These are phyloP conservation scores for Micrasema minimum DNA, from an alignment of 1,140 invertebrate genomes.

Conservation along the genomic window DNA sequence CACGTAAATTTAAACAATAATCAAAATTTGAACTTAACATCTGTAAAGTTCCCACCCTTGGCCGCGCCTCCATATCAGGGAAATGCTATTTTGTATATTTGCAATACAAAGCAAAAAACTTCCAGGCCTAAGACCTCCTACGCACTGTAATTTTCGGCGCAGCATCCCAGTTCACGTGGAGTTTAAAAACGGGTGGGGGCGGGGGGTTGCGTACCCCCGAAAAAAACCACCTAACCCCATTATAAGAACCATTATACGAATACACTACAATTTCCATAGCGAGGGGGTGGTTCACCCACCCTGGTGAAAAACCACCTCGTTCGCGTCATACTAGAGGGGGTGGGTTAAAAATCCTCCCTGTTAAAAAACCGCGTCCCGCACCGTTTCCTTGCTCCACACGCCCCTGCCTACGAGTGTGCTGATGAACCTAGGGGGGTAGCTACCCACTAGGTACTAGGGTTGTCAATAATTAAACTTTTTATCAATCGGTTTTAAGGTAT, in stretches of 20 bases:
- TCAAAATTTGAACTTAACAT: no score
- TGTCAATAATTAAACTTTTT: no score
- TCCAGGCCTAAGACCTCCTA: slow-evolving; percentile 44
- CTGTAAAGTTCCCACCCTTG: background rate
- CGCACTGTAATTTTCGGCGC: slow-evolving; percentile 50
- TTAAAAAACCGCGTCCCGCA: slow-evolving; percentile 43
- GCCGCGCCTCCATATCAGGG: slow-evolving; percentile 43
- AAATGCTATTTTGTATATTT: slow-evolving; percentile 53
- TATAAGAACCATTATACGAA: slow-evolving; percentile 53
- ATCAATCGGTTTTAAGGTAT: no score
- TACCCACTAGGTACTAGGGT: background rate
- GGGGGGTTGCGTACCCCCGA: slow-evolving; percentile 27
- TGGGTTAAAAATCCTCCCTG: slow-evolving; percentile 46
- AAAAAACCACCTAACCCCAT: slow-evolving; percentile 54
- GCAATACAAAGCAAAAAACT: slow-evolving; percentile 53
- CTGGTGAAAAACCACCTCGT: slow-evolving; percentile 45
- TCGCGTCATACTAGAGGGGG: slow-evolving; percentile 23
- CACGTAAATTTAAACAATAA: no score
- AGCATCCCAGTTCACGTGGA: slow-evolving; percentile 31
- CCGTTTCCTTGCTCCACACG: slow-evolving; percentile 10
- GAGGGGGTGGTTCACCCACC: slow-evolving; percentile 20
- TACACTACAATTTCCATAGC: slow-evolving; percentile 51
- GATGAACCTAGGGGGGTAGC: slow-evolving; percentile 47
- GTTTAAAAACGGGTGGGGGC: no score
- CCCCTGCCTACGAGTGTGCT: slow-evolving; percentile 31